Evolutionary conservation across 1,140 invertebrate species (phyloP), one percentile per base, ranked within the genome.

Genomic region (Luehdorfia chinensis): DNA sequence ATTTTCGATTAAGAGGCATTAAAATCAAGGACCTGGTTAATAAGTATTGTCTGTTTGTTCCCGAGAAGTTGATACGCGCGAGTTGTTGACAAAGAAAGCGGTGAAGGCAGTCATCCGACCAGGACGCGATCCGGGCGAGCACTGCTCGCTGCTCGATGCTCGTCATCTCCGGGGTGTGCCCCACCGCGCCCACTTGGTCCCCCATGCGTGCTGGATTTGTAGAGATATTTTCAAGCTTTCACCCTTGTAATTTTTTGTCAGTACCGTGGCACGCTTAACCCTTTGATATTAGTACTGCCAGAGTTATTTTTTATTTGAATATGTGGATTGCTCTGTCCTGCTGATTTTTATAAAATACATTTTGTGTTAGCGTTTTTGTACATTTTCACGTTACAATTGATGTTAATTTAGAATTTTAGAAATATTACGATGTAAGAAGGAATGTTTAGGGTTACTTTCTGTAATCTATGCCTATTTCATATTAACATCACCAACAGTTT

Each of bases 1-100:
- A 59, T 62, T 60, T 55, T 61, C 57, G 48, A 51, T 55, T 50
- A 21, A 49, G 54, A 51, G 47, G 46, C 50, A 57, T 68, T 47
- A 55, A 50, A 50, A 30, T 59, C 51, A 53, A 39, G 47, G 55
- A 56, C 61, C 52, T 45, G 44, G 41, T 63, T 47, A 47, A 54
- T 59, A 59, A 43, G 51, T 59, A 63, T 62, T 67, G 55, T 55
- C 34, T 48, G 41, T 53, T 57, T 64, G 52, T 66, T 66, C 53
- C 61, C 52, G 50, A 58, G 62, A 73, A 76, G 69, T 76, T 76
- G 52, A 55, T 53, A 63, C 55, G 59, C 15, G 21, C 44, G 47
- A 30, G 34, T 34, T 15, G 25, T 23, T 43, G n/a, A n/a, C n/a
- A 13, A 34, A 13, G 13, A 13, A 7, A 1, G n/a, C 7, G 36